These are phyloP conservation scores for Balanococcus diminutus DNA, from an alignment of 2,888 invertebrate genomes.

Conservation along the genomic window DNA sequence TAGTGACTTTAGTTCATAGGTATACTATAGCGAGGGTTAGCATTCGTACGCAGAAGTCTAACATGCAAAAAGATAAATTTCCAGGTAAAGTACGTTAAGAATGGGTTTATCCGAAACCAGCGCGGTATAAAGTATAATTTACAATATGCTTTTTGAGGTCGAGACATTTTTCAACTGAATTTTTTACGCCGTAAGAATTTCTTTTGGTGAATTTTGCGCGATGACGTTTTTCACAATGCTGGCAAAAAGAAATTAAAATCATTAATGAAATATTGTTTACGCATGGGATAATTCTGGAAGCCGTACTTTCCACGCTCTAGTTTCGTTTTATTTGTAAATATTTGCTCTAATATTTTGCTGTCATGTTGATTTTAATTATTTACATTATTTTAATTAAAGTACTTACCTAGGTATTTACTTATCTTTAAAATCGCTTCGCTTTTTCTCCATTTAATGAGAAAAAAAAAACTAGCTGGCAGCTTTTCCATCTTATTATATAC, in stretches of 20 bases:
- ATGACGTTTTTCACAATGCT: not conserved
- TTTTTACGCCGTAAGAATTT: not conserved
- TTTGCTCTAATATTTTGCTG: not conserved
- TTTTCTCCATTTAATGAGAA: not conserved
- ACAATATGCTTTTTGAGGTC: not conserved
- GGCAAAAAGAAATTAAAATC: not conserved
- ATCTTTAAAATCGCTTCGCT: not conserved
- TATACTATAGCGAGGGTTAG: constrained; percentile 14
- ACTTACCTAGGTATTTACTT: not conserved
- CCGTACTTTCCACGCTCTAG: not conserved
- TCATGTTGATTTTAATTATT: not conserved
- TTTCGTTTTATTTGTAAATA: not conserved
- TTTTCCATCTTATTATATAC: not conserved
- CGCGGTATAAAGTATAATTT: not conserved
- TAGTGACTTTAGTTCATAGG: constrained; percentile 23
- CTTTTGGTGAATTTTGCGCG: not conserved
- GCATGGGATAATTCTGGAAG: not conserved
- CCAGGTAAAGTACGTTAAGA: constrained; percentile 20
- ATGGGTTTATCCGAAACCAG: constrained; percentile 22
- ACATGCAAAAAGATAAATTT: constrained; percentile 32
- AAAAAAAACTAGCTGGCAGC: not conserved
- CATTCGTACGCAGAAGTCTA: constrained; percentile 8
- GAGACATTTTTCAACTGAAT: not conserved
- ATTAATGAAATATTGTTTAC: constrained; percentile 11
- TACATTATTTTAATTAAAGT: not conserved